Conservation (phyloP, 2,888 invertebrate genomes). For the Pandemis heparana region DNA sequence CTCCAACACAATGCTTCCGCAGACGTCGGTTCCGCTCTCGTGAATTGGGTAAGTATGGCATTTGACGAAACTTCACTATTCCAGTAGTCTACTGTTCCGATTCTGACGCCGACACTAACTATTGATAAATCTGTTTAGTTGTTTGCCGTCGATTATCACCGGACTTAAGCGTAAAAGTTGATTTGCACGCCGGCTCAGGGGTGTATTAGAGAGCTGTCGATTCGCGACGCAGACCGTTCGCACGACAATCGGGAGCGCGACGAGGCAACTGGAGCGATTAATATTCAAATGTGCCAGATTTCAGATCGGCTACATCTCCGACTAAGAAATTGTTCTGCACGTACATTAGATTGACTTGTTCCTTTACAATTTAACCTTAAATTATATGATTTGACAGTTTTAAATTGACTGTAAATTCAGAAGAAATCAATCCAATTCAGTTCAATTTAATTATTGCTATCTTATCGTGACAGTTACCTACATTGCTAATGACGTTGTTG, state of each 20-base stretch:
- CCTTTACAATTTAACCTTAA: conserved; percentile 53
- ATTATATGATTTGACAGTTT: conserved; percentile 30
- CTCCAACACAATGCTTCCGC: conserved; percentile 75
- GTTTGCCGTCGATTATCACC: conserved; percentile 74
- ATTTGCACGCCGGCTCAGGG: conserved; percentile 70
- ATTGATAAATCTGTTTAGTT: conserved; percentile 60
- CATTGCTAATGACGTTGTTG: not conserved
- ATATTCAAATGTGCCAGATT: conserved; percentile 76
- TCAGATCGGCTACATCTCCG: conserved; percentile 58
- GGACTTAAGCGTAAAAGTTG: conserved; percentile 67
- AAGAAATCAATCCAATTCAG: not conserved
- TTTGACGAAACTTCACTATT: conserved; percentile 83
- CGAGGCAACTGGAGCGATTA: conserved; percentile 78
- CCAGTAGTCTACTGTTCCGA: conserved; percentile 68
- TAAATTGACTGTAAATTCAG: conserved; percentile 24
- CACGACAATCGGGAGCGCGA: conserved; percentile 81
- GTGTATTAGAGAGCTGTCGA: conserved; percentile 66
- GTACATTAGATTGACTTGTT: conserved; percentile 60
- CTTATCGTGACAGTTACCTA: not conserved
- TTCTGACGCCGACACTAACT: conserved; percentile 60
- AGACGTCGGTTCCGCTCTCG: conserved; percentile 82
- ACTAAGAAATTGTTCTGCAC: conserved; percentile 58
- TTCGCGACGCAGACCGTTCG: conserved; percentile 73
- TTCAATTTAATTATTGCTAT: not conserved
- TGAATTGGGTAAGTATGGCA: conserved; percentile 82